A percentile compares a stretch with the other conserved stretches of the same genome.
These are phyloP conservation scores for Fukomys damarensis DNA, from an alignment of 2,113 vertebrate genomes.

Conservation along the genomic window DNA sequence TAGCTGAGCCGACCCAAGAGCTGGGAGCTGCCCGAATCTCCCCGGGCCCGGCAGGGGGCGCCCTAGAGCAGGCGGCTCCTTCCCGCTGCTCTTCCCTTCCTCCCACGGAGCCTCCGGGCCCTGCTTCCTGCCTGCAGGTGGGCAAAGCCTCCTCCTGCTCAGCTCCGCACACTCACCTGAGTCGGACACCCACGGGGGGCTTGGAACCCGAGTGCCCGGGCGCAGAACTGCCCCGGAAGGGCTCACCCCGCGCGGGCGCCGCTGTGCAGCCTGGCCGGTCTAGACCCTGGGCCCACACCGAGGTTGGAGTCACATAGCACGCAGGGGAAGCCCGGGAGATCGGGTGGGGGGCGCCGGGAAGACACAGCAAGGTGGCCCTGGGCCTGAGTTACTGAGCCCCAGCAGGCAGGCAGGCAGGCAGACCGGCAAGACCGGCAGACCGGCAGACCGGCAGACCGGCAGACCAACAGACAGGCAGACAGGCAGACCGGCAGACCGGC, in stretches of 20 bases:
- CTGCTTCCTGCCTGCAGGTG: neutral
- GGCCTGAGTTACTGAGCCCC: neutral
- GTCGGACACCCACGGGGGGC: neutral
- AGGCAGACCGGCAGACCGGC: no score
- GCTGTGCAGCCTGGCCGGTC: neutral
- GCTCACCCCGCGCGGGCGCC: neutral
- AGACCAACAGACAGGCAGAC: no score
- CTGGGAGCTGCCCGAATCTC: neutral
- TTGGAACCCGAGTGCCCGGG: neutral
- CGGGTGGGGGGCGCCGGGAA: no score
- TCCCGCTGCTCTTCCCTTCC: neutral
- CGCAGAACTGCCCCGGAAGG: neutral
- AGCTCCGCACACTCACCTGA: no score
- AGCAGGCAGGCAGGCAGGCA: neutral
- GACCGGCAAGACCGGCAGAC: no score
- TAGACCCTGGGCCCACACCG: neutral
- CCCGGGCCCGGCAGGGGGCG: no score
- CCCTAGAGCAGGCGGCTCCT: neutral
- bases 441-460: no score
- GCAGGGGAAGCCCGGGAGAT: no score
- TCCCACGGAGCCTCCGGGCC: neutral
- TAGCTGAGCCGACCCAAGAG: no score
- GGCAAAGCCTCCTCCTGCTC: neutral
- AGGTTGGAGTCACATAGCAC: no score
- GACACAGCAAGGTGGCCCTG: accelerated